These are phyloP conservation scores for Anarsia innoxiella DNA, from an alignment of 2,888 invertebrate genomes.

Conservation along the genomic window DNA sequence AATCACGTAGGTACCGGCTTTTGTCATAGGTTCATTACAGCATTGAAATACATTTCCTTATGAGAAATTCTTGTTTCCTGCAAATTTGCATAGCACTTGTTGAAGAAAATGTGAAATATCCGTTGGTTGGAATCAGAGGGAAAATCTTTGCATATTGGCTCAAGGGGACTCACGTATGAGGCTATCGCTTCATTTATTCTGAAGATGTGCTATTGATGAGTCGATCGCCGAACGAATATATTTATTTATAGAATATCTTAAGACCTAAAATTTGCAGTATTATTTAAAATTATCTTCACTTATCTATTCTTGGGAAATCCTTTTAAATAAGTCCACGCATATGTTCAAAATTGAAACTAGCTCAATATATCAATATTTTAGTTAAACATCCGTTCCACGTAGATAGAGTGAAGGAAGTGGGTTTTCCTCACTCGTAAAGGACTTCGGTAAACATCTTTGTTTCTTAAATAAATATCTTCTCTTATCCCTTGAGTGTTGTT, in stretches of 20 bases:
- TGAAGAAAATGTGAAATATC: too few relatives aligned
- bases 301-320: too few relatives aligned
- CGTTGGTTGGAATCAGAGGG: conserved; percentile 18
- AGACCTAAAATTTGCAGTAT: too few relatives aligned
- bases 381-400: conserved; percentile 44
- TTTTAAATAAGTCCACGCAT: background rate
- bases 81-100: too few relatives aligned
- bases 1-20: too few relatives aligned
- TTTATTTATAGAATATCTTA: too few relatives aligned
- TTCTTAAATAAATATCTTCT: conserved; percentile 5
- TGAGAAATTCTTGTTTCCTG: too few relatives aligned
- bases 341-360: background rate
- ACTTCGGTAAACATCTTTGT: conserved; percentile 13
- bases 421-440: conserved; percentile 32
- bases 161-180: conserved; percentile 56
- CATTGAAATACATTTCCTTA: too few relatives aligned
- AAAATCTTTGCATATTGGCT: conserved; percentile 40
- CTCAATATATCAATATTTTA: conserved; percentile 42
- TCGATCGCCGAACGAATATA: too few relatives aligned
- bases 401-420: conserved; percentile 37
- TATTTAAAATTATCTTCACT: too few relatives aligned
- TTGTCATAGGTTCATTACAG: too few relatives aligned
- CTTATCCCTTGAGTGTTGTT: too few relatives aligned
- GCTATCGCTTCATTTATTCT: conserved; percentile 19
- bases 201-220: background rate